phyloP scores from a whole-genome alignment of 2,888 invertebrate species.

The Eristalis tenax region DNA sequence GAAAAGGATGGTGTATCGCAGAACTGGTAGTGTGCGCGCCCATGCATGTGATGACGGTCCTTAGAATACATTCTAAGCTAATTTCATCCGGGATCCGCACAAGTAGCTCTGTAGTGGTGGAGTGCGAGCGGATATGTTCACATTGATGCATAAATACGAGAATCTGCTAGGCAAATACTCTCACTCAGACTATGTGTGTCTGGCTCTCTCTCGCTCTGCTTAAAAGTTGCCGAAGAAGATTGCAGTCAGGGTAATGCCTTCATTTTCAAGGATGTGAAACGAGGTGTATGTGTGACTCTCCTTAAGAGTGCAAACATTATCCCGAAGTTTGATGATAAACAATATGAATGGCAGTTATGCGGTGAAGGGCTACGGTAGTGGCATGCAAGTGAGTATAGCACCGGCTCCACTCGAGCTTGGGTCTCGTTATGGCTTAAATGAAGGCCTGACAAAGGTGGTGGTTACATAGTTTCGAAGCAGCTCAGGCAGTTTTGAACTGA shows the following conservation, averaged over 20 bases:
- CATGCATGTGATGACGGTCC: constrained; percentile 9
- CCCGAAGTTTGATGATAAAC: constrained; percentile 42
- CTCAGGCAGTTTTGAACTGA: not conserved
- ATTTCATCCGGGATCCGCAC: constrained; percentile 18
- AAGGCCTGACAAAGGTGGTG: not conserved
- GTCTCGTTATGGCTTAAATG: not conserved
- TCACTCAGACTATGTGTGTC: not conserved
- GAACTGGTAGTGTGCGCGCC: not conserved
- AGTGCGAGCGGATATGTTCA: not conserved
- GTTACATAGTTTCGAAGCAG: not conserved
- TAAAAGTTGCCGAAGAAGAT: constrained; percentile 29
- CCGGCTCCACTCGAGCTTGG: not conserved
- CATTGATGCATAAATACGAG: constrained; percentile 19
- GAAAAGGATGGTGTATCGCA: constrained; percentile 30
- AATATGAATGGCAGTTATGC: constrained; percentile 48
- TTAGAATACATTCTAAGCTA: constrained; percentile 26
- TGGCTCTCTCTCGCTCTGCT: not conserved
- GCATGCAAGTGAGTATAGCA: not conserved
- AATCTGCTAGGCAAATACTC: constrained; percentile 7
- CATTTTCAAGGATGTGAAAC: not conserved
- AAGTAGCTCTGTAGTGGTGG: not conserved
- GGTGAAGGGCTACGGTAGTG: constrained; percentile 7
- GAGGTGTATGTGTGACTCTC: not conserved
- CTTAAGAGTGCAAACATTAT: constrained; percentile 34
- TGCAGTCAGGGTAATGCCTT: constrained; percentile 31